Base-by-base conservation (phyloP, 37 sponge, comb jelly and placozoan species). In the Spongilla lacustris region DNA sequence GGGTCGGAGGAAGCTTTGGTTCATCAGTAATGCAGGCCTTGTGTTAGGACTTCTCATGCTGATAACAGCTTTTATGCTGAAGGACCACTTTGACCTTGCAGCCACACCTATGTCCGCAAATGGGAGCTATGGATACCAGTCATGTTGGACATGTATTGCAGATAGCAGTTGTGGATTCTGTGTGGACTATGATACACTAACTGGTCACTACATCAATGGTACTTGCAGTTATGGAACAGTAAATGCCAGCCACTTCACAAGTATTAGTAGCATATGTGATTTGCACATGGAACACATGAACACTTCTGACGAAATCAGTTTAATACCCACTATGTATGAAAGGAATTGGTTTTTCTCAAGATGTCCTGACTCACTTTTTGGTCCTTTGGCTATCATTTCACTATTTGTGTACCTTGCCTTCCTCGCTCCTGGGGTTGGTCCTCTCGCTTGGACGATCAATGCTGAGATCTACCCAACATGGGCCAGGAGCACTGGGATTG, bases 381-480 rank as follows among this genome's bases (percentile, higher is more conserved):
- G 94, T 5, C 84, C 76, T 37, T 82, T 95, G 29, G 69, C 94
- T 8, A 86, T 97, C 27, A 84, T 89, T 31, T 78, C 93, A 0
- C 85, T 97, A 19, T 89, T 97, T 72, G 29, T 94, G 27, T 97
- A 97, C 78, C 88, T 97, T 73, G 96, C 88, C 28, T 85, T 91
- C 84, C 95, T 97, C 91, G 98, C 98, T 66, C 94, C 98, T 23
- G 98, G 98, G 0, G 91, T 95, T 86, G 98, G 98, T 2, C 96
- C 98, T 33, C 85, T 97, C 17, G 94, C 98, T 17, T 97, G 98
- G 98, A 95, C 96, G 26, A 84, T 97, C 70, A 97, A 95, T 79
- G 91, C 98, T 17, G 98, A 97, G 84, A 95, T 97, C 66, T 97
- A 95, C 81, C 98, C 98, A n/a, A 95, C 88, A n/a, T 97, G 98